Conservation (phyloP, 2,888 invertebrate species). For the Drosophila kanekoi region DNA sequence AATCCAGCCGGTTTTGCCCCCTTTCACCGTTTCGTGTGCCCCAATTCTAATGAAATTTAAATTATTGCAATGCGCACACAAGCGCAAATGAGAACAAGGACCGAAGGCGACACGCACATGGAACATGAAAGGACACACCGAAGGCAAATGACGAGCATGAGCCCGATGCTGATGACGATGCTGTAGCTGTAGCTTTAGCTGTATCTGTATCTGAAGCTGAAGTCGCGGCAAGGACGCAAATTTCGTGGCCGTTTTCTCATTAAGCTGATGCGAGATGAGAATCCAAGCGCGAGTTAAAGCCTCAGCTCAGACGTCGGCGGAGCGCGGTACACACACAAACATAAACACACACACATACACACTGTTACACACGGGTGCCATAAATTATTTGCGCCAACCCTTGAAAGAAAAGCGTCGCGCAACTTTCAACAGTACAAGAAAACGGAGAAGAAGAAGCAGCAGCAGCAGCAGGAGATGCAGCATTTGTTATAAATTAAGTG, state of each 20-base stretch:
- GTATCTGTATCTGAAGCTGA: conserved; percentile 13
- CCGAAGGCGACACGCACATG: conserved; percentile 44
- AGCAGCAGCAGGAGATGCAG: conserved; percentile 34
- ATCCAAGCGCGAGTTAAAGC: conserved; percentile 39
- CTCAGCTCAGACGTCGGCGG: conserved; percentile 20
- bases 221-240: conserved; percentile 49
- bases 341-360: not conserved
- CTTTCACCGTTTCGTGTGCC: not conserved
- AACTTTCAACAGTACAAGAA: conserved; percentile 54
- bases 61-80: conserved; percentile 71
- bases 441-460: not conserved
- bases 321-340: conserved; percentile 5
- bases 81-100: conserved; percentile 63
- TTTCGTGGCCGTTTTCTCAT: conserved; percentile 71
- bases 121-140: conserved; percentile 44
- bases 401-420: conserved; percentile 61
- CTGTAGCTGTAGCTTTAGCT: conserved; percentile 1
- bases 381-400: conserved; percentile 78
- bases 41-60: conserved; percentile 57
- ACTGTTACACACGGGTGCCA: conserved; percentile 69
- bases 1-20: not conserved
- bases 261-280: conserved; percentile 68
- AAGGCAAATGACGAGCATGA: conserved; percentile 17
- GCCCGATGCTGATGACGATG: conserved; percentile 15
- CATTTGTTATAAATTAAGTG: conserved; percentile 80